phyloP scores from a whole-genome alignment of 53 echinoderm and acorn worm genomes.

The Luidia sarsii region DNA sequence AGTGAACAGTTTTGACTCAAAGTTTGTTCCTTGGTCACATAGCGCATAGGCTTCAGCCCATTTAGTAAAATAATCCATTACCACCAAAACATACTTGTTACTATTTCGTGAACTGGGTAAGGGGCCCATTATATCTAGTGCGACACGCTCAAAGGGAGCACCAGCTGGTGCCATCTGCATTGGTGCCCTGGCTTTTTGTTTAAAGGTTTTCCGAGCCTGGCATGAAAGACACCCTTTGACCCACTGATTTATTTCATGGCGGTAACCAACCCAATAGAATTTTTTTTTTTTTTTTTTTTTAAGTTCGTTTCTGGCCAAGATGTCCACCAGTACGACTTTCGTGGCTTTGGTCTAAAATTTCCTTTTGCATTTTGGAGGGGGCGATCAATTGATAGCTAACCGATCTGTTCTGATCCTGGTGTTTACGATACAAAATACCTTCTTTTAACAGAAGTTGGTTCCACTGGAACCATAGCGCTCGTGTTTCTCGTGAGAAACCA shows the following conservation, averaged over 20 bases:
- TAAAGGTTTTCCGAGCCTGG: not conserved
- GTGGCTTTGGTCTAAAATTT: conserved; percentile 13
- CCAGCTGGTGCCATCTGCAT: conserved; percentile 4
- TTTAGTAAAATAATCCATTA: conserved; percentile 40
- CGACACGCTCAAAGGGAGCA: conserved; percentile 1
- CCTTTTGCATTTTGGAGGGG: not conserved
- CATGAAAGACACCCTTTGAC: not conserved
- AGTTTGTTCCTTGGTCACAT: conserved; percentile 37
- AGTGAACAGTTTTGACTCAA: conserved; percentile 23
- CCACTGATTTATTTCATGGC: conserved; percentile 11
- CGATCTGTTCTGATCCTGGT: not conserved
- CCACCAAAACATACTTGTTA: conserved; percentile 18
- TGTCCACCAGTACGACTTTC: conserved; percentile 13
- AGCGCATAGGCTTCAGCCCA: conserved; percentile 31
- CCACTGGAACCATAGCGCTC: conserved; percentile 34
- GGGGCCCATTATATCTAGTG: conserved; percentile 40
- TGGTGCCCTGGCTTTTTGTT: not conserved
- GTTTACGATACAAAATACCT: not conserved
- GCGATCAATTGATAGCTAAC: conserved; percentile 10
- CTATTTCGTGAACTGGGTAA: conserved; percentile 9
- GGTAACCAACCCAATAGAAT: conserved; percentile 21
- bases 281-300: not conserved
- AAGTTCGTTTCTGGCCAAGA: conserved; percentile 2
- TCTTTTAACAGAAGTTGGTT: not conserved
- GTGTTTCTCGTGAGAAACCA: not conserved